Evolutionary conservation across 2,113 vertebrate species (phyloP), one percentile per base, ranked within the genome.

Genomic region (Corythaeola cristata): DNA sequence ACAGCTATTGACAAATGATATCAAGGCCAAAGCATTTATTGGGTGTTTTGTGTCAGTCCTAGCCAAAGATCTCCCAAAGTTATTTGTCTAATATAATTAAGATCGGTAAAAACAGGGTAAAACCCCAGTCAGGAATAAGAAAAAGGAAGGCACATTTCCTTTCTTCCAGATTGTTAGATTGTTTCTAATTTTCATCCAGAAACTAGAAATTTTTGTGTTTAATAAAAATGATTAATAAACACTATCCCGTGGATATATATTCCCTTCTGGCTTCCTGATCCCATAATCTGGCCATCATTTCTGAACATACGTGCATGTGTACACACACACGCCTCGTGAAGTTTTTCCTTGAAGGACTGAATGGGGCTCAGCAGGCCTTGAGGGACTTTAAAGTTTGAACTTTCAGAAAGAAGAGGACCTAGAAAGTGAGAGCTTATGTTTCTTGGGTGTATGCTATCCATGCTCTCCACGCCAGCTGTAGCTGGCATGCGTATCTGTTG

Each of bases 291-390:
- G 3, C 7, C 47, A 50, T 71, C 14, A 26, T 66, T 96, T 75
- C 55, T 82, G n/a, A 88, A 26, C 32, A 24, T 30, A 17, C 9
- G n/a, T 47, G 13, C 1, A 4, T 0, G 0, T 1, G 3, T 26
- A 20, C 8, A 26, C 1, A 0, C 3, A 44, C 23, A 9, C 1
- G 11, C 5, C 4, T 8, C 12, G 1, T 20, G 4, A 74, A 33
- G 4, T 4, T 91, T 93, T 52, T 37, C 41, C 6, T 49, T 3
- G 5, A 30, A 58, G 20, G 5, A 17, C 2, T 28, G 23, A 28
- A 28, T 50, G 22, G 3, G 15, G 7, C 16, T 52, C 18, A 56
- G 63, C 35, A 56, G 18, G 12, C 6, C 32, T 44, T 26, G 1
- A 78, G 67, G 21, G 5, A 82, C 26, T 75, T 77, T 13, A 6